Evolutionary conservation across 2,797 vertebrate genomes (phyloP).

Genomic region (Rhinichthys osculus): DNA sequence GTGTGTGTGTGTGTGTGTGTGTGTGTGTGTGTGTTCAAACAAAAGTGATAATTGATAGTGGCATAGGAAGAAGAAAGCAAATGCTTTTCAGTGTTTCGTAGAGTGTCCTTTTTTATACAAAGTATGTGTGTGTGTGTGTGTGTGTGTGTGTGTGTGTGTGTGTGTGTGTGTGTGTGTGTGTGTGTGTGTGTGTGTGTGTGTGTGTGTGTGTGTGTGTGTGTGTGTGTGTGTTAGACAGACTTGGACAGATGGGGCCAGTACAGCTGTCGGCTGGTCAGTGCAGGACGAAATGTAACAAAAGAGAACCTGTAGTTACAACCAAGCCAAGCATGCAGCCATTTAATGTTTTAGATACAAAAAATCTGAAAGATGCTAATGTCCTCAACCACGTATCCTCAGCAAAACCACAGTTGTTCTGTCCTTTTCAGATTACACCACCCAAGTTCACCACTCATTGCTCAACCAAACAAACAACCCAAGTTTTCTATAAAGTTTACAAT

Average conservation of each 20-base stretch:
- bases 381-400: conserved; percentile 28
- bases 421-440: conserved; percentile 15
- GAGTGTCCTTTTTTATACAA: conserved; percentile 8
- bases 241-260: conserved; percentile 54
- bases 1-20: neutral
- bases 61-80: conserved; percentile 21
- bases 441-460: conserved; percentile 32
- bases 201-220: too few species aligned
- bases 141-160: conserved; percentile 1
- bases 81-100: conserved; percentile 5
- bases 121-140: neutral
- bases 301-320: conserved; percentile 53
- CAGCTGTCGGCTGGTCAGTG: conserved; percentile 55
- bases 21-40: neutral
- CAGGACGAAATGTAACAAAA: conserved; percentile 46
- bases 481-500: conserved; percentile 19
- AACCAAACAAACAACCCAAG: conserved; percentile 41
- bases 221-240: neutral
- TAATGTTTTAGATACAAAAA: conserved; percentile 47
- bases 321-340: conserved; percentile 36
- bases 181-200: neutral
- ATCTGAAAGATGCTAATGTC: conserved; percentile 49
- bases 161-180: conserved; percentile 14
- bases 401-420: conserved; percentile 43
- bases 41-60: conserved; percentile 13